Evolutionary conservation across 2,113 vertebrate species (phyloP), one percentile per base, ranked within the genome.

Genomic region (Ciconia stormi): DNA sequence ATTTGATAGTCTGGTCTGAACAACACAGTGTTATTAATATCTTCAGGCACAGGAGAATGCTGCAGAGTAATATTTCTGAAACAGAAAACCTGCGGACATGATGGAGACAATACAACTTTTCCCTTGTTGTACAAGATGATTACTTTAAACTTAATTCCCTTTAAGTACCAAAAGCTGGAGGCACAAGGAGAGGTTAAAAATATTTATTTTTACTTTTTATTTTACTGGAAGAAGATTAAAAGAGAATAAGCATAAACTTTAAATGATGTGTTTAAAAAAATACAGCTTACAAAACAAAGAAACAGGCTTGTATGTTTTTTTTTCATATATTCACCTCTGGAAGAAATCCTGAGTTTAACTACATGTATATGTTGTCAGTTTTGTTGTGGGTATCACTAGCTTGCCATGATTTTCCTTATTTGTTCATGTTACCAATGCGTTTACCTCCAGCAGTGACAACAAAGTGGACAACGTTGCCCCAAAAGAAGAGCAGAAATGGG

Each of bases 1-100:
- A 3, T 91, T 82, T 83, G 84, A 70, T 95, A 82, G 70, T 32
- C 93, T 72, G 66, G 79, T 93, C 66, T 87, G 89, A 95, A 77
- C 0, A 1, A 62, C 74, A 23, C 26, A 6, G 50, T 16, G 29
- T 82, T 95, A 86, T 94, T 96, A 93, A 56, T 88, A 93, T 88
- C 87, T 88, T 62, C 89, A 91, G 83, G 87, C 73, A 82, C 55
- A 69, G 53, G 25, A 91, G 42, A 96, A 91, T 32, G 84, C 49
- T 80, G 66, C 66, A 55, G 62, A 95, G 49, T 38, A 88, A 20
- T 80, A 73, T 69, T 85, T 90, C 63, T 82, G 81, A 95, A 95
- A 85, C 6, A 66, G 62, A 84, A 96, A 91, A 77, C 50, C n/a
- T 76, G 15, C 61, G 91, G 84, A 87, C 66, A 36, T 16, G 53